Evolutionary conservation across 1,140 invertebrate species (phyloP).

Genomic region (Geopemphigus sp.): DNA sequence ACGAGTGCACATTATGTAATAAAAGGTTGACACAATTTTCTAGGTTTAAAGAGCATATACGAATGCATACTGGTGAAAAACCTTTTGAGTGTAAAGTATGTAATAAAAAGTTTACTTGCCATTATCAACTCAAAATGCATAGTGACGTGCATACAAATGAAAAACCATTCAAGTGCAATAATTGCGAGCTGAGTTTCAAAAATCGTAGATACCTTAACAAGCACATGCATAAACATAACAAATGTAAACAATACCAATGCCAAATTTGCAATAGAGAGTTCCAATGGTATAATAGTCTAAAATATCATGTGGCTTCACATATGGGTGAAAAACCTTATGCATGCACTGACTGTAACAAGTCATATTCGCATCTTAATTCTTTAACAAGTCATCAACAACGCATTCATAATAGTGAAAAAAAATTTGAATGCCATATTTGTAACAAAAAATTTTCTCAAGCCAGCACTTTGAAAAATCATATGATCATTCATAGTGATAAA

Average conservation of each 20-base stretch:
- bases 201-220: slow-evolving; percentile 87
- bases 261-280: slow-evolving; percentile 82
- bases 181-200: slow-evolving; percentile 83
- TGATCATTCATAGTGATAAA: slow-evolving; percentile 15
- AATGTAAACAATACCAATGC: slow-evolving; percentile 68
- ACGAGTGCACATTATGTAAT: slow-evolving; percentile 93
- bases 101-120: slow-evolving; percentile 75
- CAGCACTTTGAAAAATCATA: slow-evolving; percentile 9
- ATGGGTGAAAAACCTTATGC: slow-evolving; percentile 69
- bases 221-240: slow-evolving; percentile 78
- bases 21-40: slow-evolving; percentile 90
- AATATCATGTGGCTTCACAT: slow-evolving; percentile 82
- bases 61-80: slow-evolving; percentile 72
- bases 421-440: slow-evolving; percentile 55
- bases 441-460: slow-evolving; percentile 41
- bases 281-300: slow-evolving; percentile 86
- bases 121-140: slow-evolving; percentile 53
- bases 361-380: slow-evolving; percentile 59
- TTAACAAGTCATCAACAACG: slow-evolving; percentile 74
- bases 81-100: slow-evolving; percentile 80
- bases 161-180: slow-evolving; percentile 37
- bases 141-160: slow-evolving; percentile 40
- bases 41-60: slow-evolving; percentile 67
- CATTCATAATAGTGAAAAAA: slow-evolving; percentile 71
- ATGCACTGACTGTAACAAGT: slow-evolving; percentile 55